Evolutionary conservation across 2,888 invertebrate genomes (phyloP).

Genomic region (Sylvicola fuscatus): DNA sequence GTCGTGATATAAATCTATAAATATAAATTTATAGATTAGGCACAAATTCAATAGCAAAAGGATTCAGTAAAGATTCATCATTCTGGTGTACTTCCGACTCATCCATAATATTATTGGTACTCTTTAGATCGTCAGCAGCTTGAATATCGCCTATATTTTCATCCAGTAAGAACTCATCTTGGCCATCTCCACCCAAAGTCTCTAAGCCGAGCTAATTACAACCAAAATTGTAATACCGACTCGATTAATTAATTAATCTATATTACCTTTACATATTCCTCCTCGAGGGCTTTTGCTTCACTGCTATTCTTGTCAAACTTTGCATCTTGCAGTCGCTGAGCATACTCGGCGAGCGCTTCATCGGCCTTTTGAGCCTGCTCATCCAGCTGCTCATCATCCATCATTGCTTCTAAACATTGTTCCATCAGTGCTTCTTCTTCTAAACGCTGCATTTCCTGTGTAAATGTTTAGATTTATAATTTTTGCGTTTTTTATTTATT

Average conservation of each 20-base stretch:
- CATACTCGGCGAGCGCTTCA: too few species aligned
- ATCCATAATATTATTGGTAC: too few species aligned
- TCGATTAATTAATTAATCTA: too few species aligned
- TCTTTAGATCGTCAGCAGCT: too few species aligned
- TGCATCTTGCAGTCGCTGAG: slow-evolving; percentile 3
- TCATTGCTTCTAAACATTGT: slow-evolving; percentile 68
- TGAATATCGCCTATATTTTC: too few species aligned
- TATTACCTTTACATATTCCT: neutral
- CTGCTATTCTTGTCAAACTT: slow-evolving; percentile 1
- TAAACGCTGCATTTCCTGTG: slow-evolving; percentile 59
- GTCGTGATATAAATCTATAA: too few species aligned
- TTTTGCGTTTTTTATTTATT: slow-evolving; percentile 1
- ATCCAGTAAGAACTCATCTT: neutral
- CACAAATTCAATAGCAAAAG: slow-evolving; percentile 69
- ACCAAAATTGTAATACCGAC: too few species aligned
- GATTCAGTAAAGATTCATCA: slow-evolving; percentile 57
- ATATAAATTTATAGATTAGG: slow-evolving; percentile 25
- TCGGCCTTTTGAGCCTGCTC: slow-evolving; percentile 14
- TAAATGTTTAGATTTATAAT: neutral
- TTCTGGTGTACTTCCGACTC: too few species aligned
- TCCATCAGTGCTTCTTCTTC: slow-evolving; percentile 78
- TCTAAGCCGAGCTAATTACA: too few species aligned
- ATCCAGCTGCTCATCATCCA: slow-evolving; percentile 47
- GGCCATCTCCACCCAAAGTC: too few species aligned
- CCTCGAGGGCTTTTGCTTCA: neutral